Evolutionary conservation across 1,140 invertebrate genomes (phyloP).

Genomic region (Papilio polytes): DNA sequence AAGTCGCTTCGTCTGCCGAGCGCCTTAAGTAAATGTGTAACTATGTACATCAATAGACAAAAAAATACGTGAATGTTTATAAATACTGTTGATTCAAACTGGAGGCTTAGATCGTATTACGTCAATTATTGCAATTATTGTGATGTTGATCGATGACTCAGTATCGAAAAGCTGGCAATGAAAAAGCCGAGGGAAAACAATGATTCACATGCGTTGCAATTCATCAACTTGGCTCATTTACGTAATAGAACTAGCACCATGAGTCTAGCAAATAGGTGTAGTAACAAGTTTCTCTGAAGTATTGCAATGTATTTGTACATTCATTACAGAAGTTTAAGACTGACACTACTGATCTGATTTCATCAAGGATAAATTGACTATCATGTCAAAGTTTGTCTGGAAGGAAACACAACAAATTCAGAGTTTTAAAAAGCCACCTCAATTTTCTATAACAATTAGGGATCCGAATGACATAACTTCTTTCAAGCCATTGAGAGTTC

Average conservation of each 20-base stretch:
- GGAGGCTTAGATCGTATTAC: slow-evolving; percentile 15
- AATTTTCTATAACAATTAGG: background rate
- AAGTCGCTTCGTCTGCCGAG: too few relatives aligned
- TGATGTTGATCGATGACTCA: slow-evolving; percentile 10
- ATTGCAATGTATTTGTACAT: background rate
- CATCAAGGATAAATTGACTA: background rate
- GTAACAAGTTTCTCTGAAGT: slow-evolving; percentile 9
- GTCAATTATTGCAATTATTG: slow-evolving; percentile 20
- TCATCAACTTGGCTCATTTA: slow-evolving; percentile 5
- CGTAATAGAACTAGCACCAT: slow-evolving; percentile 1
- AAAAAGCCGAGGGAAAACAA: slow-evolving; percentile 31
- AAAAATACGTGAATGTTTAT: slow-evolving; percentile 28
- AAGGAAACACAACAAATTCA: background rate
- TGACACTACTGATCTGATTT: background rate
- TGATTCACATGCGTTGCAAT: background rate
- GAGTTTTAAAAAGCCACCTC: background rate
- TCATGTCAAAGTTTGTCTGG: background rate
- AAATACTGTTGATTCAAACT: slow-evolving; percentile 37
- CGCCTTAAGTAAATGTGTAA: too few relatives aligned
- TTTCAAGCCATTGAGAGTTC: too few relatives aligned
- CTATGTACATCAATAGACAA: background rate
- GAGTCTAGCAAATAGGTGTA: slow-evolving; percentile 21
- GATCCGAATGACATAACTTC: background rate
- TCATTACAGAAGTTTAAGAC: background rate
- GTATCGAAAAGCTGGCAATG: slow-evolving; percentile 34